Evolutionary conservation across 1,140 invertebrate species (phyloP), one percentile per base, ranked within the genome.

Genomic region (Polypedilum vanderplanki): DNA sequence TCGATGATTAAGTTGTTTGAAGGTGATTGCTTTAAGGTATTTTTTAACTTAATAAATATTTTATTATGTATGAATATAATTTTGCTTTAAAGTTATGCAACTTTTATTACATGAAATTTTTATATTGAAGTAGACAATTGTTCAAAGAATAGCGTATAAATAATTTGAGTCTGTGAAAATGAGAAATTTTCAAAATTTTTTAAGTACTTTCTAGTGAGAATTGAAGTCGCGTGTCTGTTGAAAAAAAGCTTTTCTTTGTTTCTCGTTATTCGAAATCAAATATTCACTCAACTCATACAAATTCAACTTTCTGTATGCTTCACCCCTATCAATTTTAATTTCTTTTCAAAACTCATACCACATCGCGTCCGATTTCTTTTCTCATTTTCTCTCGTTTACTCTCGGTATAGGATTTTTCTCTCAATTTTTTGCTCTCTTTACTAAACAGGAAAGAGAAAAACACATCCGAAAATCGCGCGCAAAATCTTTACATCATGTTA

Each of bases 401-500:
- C 46, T 57, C 8, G n/a, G 46, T 0, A 57, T n/a, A 57, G 41
- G 15, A 46, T 8, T 57, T 57, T 57, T 57, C 46, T 57, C 46
- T 57, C 46, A 4, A 8, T 70, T 18, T 57, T 18, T 20, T 18
- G 3, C 65, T 20, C 65, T 20, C 64, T 7, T 8, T 17, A 17
- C 64, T 18, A 67, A 18, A 17, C 9, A 18, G 24, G 24, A 33
- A 33, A 33, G 5, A 5, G 24, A 5, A 33, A 33, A 33, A 33
- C 5, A 3, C 17, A 18, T 18, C 20, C 65, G 17, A 70, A 70
- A 33, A 70, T 70, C 65, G 20, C 65, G 65, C 65, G 65, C 65
- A 70, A 70, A 70, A 70, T 70, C 65, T 70, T 70, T 22, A 70
- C 17, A 22, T 20, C 65, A 70, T 70, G 17, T 70, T 70, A 70